These are phyloP conservation scores for Paedocypris sp. DNA, from an alignment of 2,113 vertebrate genomes.

Conservation along the genomic window DNA sequence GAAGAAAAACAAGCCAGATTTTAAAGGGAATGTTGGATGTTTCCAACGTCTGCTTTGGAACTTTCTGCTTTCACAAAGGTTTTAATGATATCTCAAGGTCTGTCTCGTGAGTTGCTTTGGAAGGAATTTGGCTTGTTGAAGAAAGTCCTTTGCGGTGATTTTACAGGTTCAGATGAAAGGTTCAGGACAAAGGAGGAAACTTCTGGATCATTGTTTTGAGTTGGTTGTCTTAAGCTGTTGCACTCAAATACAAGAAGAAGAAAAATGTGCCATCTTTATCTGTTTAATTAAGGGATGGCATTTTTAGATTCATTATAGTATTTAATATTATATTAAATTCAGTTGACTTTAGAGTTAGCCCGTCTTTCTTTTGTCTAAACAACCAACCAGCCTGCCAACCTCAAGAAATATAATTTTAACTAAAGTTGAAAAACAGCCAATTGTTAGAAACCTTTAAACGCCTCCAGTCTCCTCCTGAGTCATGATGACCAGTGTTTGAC, in stretches of 20 bases:
- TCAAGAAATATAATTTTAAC: too few species aligned
- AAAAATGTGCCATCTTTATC: too few species aligned
- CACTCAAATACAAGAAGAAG: background rate
- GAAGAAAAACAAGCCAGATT: conserved; percentile 14
- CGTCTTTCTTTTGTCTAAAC: too few species aligned
- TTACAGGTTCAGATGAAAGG: conserved; percentile 22
- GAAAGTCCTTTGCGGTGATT: conserved; percentile 14
- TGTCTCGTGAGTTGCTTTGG: conserved; percentile 16
- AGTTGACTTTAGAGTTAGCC: too few species aligned
- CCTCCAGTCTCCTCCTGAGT: background rate
- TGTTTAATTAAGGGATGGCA: too few species aligned
- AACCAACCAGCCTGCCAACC: too few species aligned
- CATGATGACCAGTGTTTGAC: conserved; percentile 11
- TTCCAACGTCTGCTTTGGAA: conserved; percentile 9
- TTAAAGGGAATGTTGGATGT: conserved; percentile 2
- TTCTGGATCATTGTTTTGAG: conserved; percentile 9
- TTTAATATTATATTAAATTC: too few species aligned
- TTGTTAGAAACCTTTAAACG: too few species aligned
- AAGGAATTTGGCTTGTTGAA: conserved; percentile 16
- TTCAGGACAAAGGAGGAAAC: conserved; percentile 4
- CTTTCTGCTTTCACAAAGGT: conserved; percentile 11
- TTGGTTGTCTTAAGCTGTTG: conserved; percentile 1
- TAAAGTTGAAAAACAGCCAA: too few species aligned
- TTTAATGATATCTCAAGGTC: conserved; percentile 23
- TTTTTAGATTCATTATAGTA: too few species aligned